Conservation (phyloP, 2,888 invertebrate genomes). For the Embidobia sp. region DNA sequence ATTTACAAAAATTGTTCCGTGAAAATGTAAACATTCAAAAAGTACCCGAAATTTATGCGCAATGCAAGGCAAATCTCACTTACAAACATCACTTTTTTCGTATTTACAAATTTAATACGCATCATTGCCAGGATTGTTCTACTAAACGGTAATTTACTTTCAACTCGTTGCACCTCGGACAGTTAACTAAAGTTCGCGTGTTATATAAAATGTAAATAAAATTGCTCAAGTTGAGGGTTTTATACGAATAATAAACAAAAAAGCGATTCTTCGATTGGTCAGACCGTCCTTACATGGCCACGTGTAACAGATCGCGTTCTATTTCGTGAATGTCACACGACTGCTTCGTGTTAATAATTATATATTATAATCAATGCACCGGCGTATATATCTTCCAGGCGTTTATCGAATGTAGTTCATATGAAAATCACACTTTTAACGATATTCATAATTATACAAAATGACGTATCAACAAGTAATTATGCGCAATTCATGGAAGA, state of each 20-base stretch:
- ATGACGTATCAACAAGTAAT: constrained; percentile 3
- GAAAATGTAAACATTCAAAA: too few relatives aligned
- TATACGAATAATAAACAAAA: background rate
- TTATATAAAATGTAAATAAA: constrained; percentile 3
- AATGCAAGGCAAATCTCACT: too few relatives aligned
- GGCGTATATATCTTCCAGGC: background rate
- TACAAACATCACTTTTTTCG: too few relatives aligned
- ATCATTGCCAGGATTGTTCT: too few relatives aligned
- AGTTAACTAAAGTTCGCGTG: background rate
- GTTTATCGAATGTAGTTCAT: constrained; percentile 36
- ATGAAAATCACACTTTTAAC: constrained; percentile 30
- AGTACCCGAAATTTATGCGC: too few relatives aligned
- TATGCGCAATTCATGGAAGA: constrained; percentile 14
- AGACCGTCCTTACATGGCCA: background rate
- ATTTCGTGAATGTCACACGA: constrained; percentile 6
- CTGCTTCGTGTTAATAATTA: background rate
- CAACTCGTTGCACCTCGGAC: background rate
- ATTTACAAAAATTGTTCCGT: too few relatives aligned
- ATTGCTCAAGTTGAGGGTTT: background rate
- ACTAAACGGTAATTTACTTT: too few relatives aligned
- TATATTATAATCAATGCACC: constrained; percentile 9
- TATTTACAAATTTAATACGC: too few relatives aligned
- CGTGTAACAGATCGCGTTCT: background rate
- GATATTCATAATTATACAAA: constrained; percentile 25
- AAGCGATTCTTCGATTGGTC: background rate